phyloP scores from a whole-genome alignment of 2,797 vertebrate genomes.

The Anguilla megastoma region DNA sequence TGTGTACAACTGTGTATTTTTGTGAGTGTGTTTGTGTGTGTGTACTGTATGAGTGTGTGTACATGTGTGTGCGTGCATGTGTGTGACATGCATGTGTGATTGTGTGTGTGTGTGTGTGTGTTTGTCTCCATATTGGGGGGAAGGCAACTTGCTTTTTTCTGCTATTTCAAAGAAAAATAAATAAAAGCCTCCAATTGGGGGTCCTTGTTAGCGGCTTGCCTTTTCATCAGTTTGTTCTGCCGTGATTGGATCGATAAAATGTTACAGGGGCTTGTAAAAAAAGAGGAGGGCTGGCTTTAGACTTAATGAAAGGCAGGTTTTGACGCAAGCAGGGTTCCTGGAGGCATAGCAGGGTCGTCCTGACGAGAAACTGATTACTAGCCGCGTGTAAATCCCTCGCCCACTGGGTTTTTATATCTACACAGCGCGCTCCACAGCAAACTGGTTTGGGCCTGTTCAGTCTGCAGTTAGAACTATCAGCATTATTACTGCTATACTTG shows the following conservation, averaged over 20 bases:
- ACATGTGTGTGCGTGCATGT: not conserved
- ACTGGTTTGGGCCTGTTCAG: not conserved
- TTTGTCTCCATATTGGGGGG: not conserved
- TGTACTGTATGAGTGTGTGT: not conserved
- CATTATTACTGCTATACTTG: not conserved
- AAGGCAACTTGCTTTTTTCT: constrained; percentile 24
- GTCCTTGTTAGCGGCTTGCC: constrained; percentile 47
- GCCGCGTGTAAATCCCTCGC: constrained; percentile 32
- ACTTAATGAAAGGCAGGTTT: constrained; percentile 39
- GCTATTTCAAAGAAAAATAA: constrained; percentile 38
- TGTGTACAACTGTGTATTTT: not conserved
- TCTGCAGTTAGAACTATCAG: not conserved
- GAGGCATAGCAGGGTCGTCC: constrained; percentile 37
- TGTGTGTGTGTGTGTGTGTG: not conserved
- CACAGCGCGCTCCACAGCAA: constrained; percentile 25
- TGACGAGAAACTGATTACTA: constrained; percentile 51
- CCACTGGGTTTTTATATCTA: constrained; percentile 36
- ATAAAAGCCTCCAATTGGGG: constrained; percentile 40
- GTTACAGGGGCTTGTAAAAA: constrained; percentile 56
- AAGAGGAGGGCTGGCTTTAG: constrained; percentile 51
- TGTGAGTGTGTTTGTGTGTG: not conserved
- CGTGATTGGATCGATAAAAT: constrained; percentile 53
- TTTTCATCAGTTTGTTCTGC: constrained; percentile 38
- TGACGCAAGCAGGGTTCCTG: not conserved
- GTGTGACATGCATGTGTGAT: not conserved